These are phyloP conservation scores for Mola mola DNA, from an alignment of 2,113 vertebrate species.

Conservation along the genomic window DNA sequence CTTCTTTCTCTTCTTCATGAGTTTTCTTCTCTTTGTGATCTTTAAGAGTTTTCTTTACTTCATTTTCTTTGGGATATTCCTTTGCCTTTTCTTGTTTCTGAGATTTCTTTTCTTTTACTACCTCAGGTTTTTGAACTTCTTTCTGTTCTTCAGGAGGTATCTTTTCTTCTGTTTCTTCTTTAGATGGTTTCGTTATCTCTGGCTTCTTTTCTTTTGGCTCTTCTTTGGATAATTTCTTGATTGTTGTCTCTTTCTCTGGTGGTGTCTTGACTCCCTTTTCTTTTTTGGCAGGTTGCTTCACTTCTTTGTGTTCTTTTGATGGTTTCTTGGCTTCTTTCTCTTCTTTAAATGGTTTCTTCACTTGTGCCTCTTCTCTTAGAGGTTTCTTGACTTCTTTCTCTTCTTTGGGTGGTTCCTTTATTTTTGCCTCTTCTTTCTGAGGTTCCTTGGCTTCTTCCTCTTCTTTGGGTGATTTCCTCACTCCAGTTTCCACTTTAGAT, in stretches of 20 bases:
- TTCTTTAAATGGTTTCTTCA: constrained; percentile 1
- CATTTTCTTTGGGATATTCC: no score
- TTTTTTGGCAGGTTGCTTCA: not conserved
- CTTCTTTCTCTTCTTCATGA: constrained; percentile 3
- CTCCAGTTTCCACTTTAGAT: no score
- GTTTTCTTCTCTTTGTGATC: not conserved
- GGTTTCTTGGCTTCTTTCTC: constrained; percentile 9
- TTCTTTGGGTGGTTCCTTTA: no score
- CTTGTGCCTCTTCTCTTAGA: constrained; percentile 5
- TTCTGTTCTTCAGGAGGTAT: not conserved
- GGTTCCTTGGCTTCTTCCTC: constrained; percentile 8
- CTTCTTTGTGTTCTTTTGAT: not conserved
- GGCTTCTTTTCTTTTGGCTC: not conserved
- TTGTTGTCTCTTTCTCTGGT: not conserved
- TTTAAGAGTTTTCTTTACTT: not conserved
- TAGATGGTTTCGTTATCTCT: not conserved
- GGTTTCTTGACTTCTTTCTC: constrained; percentile 10
- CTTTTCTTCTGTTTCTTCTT: not conserved
- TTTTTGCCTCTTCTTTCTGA: constrained; percentile 7
- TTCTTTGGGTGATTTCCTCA: no score
- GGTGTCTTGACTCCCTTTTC: not conserved
- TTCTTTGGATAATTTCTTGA: no score
- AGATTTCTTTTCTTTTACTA: constrained; percentile 3
- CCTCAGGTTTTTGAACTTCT: not conserved
- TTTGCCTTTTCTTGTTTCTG: constrained; percentile 8